Conservation (phyloP, 2,797 vertebrate genomes). For the Scomberomorus guttatus region DNA sequence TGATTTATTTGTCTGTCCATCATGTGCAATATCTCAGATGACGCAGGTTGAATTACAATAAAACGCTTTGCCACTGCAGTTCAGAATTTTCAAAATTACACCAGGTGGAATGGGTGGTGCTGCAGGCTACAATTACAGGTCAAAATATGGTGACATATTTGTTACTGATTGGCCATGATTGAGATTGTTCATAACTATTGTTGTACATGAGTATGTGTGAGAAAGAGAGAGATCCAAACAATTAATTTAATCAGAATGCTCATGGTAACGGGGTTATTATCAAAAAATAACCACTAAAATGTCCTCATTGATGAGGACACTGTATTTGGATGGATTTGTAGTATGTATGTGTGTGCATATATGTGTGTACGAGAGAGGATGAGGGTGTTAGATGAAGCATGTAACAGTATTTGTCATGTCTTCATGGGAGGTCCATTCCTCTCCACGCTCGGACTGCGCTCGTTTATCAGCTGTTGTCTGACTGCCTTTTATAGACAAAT, state of each 20-base stretch:
- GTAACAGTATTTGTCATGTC: constrained; percentile 81
- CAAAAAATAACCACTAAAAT: constrained; percentile 25
- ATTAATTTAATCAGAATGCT: constrained; percentile 37
- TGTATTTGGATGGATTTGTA: constrained; percentile 35
- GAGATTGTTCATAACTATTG: constrained; percentile 11
- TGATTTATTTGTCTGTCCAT: constrained; percentile 56
- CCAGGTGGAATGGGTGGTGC: not conserved
- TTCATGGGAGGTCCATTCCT: constrained; percentile 71
- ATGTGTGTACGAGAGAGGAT: constrained; percentile 33
- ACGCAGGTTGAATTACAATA: constrained; percentile 9
- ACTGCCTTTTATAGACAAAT: constrained; percentile 56
- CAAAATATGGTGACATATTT: constrained; percentile 9
- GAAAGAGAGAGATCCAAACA: not conserved
- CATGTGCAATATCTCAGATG: constrained; percentile 31
- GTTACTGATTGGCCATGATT: not conserved
- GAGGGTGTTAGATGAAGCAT: constrained; percentile 70
- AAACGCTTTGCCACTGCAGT: not conserved
- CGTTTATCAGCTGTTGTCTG: constrained; percentile 58
- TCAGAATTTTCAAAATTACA: not conserved
- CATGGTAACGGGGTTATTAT: constrained; percentile 31
- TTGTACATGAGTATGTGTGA: not conserved
- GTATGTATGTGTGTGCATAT: constrained; percentile 15
- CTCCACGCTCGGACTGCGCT: constrained; percentile 50
- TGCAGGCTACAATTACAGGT: constrained; percentile 17
- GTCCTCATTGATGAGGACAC: constrained; percentile 20